Conservation (phyloP, 2,113 vertebrate genomes). For the Grammomys dolichurus region DNA sequence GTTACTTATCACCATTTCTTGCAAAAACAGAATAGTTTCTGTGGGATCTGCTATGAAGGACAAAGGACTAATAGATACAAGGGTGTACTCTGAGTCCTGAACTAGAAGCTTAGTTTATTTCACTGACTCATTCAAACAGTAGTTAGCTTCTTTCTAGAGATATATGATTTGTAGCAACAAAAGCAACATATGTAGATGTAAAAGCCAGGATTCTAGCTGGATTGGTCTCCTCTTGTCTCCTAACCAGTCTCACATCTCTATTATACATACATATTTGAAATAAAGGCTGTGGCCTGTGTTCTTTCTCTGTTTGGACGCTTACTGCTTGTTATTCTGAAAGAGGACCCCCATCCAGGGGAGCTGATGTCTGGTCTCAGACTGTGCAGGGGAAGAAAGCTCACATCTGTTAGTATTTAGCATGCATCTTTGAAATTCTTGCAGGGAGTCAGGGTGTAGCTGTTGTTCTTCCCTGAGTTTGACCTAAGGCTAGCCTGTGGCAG, state of each 20-base stretch:
- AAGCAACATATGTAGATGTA: background rate
- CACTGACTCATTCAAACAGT: background rate
- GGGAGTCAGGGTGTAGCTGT: background rate
- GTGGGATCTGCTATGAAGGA: background rate
- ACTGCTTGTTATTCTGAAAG: background rate
- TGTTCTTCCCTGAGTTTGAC: slow-evolving; percentile 27
- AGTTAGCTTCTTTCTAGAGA: background rate
- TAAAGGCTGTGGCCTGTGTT: background rate
- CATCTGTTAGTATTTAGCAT: background rate
- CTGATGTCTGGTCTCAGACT: background rate
- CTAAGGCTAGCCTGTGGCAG: slow-evolving; percentile 36
- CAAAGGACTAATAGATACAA: background rate
- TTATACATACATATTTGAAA: background rate
- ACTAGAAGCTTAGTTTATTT: background rate
- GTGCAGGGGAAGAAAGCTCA: background rate
- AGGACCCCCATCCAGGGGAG: background rate
- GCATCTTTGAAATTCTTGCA: background rate
- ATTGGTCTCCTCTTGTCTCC: background rate
- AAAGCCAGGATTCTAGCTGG: background rate
- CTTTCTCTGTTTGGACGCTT: background rate
- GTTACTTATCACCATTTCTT: background rate
- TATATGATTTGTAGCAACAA: background rate
- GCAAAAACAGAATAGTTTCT: background rate
- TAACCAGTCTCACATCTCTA: background rate
- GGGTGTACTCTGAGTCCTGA: background rate